Evolutionary conservation across 2,113 vertebrate species (phyloP).

Genomic region (Semicossyphus pulcher): DNA sequence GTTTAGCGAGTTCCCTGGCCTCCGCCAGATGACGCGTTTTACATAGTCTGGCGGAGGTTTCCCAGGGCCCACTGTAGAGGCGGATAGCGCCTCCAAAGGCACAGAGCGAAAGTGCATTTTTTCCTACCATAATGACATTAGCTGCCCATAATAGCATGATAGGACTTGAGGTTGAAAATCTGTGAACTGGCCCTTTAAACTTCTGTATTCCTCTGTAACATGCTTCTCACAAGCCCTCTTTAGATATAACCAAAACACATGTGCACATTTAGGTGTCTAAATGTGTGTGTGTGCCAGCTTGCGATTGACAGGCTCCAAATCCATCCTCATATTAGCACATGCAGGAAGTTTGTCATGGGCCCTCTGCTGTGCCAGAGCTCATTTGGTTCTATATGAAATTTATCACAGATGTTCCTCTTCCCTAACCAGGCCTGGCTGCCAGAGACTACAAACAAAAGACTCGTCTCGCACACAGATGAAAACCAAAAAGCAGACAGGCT

Average conservation of each 20-base stretch:
- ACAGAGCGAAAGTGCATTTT: no score
- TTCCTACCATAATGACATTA: no score
- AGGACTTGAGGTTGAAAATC: no score
- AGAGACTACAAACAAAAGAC: constrained; percentile 75
- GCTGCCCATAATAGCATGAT: no score
- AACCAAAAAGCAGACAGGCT: constrained; percentile 51
- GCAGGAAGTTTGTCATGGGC: constrained; percentile 77
- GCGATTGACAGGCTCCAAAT: constrained; percentile 70
- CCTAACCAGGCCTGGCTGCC: constrained; percentile 71
- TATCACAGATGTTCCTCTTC: constrained; percentile 81
- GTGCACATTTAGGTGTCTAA: constrained; percentile 20
- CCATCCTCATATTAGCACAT: constrained; percentile 74
- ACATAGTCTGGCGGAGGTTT: no score
- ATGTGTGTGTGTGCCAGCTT: constrained; percentile 44
- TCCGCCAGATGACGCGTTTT: no score
- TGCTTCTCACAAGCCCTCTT: constrained; percentile 2
- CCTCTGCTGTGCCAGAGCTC: constrained; percentile 79
- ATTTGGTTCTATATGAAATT: constrained; percentile 81
- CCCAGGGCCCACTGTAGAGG: no score
- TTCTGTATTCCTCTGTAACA: constrained; percentile 14
- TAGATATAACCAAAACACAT: neutral
- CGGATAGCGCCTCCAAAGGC: no score
- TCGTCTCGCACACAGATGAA: constrained; percentile 54
- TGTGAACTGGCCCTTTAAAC: no score
- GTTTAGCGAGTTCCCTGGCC: no score